These are phyloP conservation scores for Antigone vipio DNA, from an alignment of 2,113 vertebrate genomes.

Conservation along the genomic window DNA sequence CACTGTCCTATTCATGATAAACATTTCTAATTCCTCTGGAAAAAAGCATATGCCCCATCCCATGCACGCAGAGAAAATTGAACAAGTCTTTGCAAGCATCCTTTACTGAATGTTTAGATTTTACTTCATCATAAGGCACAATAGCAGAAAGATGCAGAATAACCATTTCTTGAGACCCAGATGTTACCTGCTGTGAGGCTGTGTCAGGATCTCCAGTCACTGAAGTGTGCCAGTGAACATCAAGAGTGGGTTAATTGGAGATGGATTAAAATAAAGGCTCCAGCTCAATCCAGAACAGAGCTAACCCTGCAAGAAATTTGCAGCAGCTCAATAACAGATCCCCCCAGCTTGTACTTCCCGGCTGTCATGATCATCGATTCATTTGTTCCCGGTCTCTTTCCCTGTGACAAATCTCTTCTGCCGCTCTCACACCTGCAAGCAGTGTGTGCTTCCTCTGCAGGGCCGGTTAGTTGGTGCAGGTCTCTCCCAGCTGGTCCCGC, in stretches of 20 bases:
- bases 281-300: background rate
- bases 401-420: background rate
- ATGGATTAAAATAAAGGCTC: background rate
- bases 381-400: background rate
- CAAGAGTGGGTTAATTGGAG: background rate
- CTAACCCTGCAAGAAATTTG: background rate
- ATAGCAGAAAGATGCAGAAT: background rate
- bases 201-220: background rate
- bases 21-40: background rate
- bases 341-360: background rate
- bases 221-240: background rate
- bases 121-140: background rate
- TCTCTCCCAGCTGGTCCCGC: background rate
- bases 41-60: background rate
- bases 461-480: background rate
- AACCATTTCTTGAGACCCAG: background rate
- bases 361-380: accelerated
- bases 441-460: accelerated
- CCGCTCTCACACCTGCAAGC: background rate
- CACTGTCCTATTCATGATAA: background rate
- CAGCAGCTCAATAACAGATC: background rate
- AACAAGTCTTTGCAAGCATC: background rate
- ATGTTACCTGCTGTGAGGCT: background rate
- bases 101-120: background rate
- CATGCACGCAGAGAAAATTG: accelerated